Conservation (phyloP, 2,797 vertebrate species). For the Amniataba percoides region DNA sequence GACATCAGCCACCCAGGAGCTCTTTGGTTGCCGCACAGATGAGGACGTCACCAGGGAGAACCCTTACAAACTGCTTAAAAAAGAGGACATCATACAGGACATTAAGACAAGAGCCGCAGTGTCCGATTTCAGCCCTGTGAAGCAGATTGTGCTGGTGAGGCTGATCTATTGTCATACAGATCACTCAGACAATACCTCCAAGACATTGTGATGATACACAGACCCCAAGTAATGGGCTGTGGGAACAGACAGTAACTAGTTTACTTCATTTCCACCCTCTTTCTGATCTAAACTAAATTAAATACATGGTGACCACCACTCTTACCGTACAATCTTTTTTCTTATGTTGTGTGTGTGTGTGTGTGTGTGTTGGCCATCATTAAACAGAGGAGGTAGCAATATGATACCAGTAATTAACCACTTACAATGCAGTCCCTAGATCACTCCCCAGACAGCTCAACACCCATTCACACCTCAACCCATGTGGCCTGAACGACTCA, state of each 20-base stretch:
- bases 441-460: no score
- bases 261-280: slow-evolving; percentile 26
- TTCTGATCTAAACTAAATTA: slow-evolving; percentile 16
- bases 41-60: slow-evolving; percentile 89
- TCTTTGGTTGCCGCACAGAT: slow-evolving; percentile 88
- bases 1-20: slow-evolving; percentile 92
- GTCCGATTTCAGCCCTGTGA: slow-evolving; percentile 94
- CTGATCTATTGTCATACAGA: slow-evolving; percentile 55
- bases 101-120: slow-evolving; percentile 88
- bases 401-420: no score
- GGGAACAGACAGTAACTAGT: slow-evolving; percentile 44
- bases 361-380: no score
- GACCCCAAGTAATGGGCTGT: slow-evolving; percentile 47
- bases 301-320: slow-evolving; percentile 4
- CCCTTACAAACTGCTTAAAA: slow-evolving; percentile 90
- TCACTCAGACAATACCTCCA: slow-evolving; percentile 43
- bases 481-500: no score
- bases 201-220: slow-evolving; percentile 52
- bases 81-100: slow-evolving; percentile 91
- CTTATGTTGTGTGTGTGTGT: neutral
- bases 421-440: no score
- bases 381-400: no score
- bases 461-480: no score
- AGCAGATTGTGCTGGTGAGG: slow-evolving; percentile 88
- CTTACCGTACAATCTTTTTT: neutral